These are phyloP conservation scores for Cranoglanis bouderius DNA, from an alignment of 2,113 vertebrate genomes.

Conservation along the genomic window DNA sequence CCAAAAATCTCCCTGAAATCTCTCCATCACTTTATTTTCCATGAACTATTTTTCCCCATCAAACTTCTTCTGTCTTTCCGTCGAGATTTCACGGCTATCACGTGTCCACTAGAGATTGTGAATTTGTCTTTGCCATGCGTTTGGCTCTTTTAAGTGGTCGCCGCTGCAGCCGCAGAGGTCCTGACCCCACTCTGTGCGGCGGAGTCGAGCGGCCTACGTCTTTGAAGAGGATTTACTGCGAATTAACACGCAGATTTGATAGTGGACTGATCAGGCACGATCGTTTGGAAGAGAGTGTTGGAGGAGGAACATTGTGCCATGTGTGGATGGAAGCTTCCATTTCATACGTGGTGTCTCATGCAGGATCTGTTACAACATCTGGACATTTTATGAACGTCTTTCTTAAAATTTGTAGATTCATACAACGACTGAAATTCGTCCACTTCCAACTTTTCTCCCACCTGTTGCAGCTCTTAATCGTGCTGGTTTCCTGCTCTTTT, in stretches of 20 bases:
- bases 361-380: slow-evolving; percentile 47
- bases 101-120: slow-evolving; percentile 57
- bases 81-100: slow-evolving; percentile 62
- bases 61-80: slow-evolving; percentile 48
- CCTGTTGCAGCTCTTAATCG: slow-evolving; percentile 18
- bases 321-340: slow-evolving; percentile 61
- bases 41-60: slow-evolving; percentile 10
- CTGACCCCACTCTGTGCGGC: slow-evolving; percentile 62
- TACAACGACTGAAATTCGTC: slow-evolving; percentile 1
- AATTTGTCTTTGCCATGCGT: slow-evolving; percentile 64
- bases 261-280: slow-evolving; percentile 52
- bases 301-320: slow-evolving; percentile 17
- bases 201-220: slow-evolving; percentile 65
- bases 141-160: slow-evolving; percentile 65
- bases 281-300: slow-evolving; percentile 4
- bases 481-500: background rate
- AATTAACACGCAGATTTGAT: slow-evolving; percentile 69
- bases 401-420: background rate
- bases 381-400: slow-evolving; percentile 31
- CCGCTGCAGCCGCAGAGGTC: slow-evolving; percentile 59
- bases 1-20: slow-evolving; percentile 58
- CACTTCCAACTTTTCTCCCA: background rate
- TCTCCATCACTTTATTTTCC: slow-evolving; percentile 56
- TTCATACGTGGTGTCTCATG: slow-evolving; percentile 53
- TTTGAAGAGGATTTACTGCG: slow-evolving; percentile 72